phyloP scores from a whole-genome alignment of 92 coral and sea anemone species.

The Ricordea florida region DNA sequence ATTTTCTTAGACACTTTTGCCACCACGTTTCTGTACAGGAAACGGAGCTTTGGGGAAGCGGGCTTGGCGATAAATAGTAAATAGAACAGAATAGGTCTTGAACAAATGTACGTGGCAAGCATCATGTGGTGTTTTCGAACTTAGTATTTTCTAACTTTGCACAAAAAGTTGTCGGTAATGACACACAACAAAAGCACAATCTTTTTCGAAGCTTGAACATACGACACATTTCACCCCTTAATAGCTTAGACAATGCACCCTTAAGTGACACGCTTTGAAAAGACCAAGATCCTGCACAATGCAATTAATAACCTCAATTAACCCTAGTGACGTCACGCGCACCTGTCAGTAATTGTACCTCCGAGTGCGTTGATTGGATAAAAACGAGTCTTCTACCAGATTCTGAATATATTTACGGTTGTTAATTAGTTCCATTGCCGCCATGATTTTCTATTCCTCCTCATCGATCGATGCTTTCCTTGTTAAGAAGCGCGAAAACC shows the following conservation, averaged over 20 bases:
- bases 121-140: too few species aligned
- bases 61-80: too few species aligned
- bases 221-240: background rate
- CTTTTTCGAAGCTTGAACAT: background rate
- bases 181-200: background rate
- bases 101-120: too few species aligned
- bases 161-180: background rate
- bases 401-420: slow-evolving; percentile 2
- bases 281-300: background rate
- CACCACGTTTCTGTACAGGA: too few species aligned
- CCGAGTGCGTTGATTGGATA: background rate
- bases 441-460: too few species aligned
- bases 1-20: too few species aligned
- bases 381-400: background rate
- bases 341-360: slow-evolving; percentile 19
- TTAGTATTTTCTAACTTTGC: too few species aligned
- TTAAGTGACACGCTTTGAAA: background rate
- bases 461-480: too few species aligned
- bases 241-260: background rate
- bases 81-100: too few species aligned
- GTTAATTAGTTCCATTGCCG: slow-evolving; percentile 2
- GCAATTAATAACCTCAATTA: slow-evolving; percentile 15
- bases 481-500: too few species aligned
- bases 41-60: too few species aligned
- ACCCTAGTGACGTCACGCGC: slow-evolving; percentile 11